Conservation (phyloP, 2,797 vertebrate species). For the Oreonectes daqikongensis region DNA sequence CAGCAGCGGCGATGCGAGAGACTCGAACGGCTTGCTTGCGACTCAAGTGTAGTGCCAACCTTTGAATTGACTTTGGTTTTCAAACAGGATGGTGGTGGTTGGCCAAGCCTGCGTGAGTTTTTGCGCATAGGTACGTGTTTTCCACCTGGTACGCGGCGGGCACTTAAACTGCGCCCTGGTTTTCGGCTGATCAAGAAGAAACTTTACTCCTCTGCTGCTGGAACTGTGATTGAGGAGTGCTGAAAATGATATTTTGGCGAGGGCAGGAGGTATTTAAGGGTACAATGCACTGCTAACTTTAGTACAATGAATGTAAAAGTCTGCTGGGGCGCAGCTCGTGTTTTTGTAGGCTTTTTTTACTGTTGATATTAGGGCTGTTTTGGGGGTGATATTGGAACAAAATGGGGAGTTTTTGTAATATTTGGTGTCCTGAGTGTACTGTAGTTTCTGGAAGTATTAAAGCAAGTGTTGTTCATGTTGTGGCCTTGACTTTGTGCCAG, state of each 20-base stretch:
- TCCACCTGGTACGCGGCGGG: constrained; percentile 72
- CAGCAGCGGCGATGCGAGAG: constrained; percentile 71
- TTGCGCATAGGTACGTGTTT: constrained; percentile 83
- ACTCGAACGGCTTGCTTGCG: constrained; percentile 82
- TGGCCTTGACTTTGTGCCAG: constrained; percentile 5
- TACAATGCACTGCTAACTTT: constrained; percentile 65
- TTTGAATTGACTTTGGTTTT: constrained; percentile 89
- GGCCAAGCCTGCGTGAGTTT: constrained; percentile 84
- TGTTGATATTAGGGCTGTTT: constrained; percentile 48
- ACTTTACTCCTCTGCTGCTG: constrained; percentile 84
- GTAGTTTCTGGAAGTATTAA: constrained; percentile 7
- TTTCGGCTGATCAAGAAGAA: constrained; percentile 88
- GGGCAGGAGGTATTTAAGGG: constrained; percentile 50
- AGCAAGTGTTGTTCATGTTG: not conserved
- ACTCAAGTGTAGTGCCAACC: constrained; percentile 83
- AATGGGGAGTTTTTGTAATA: not conserved
- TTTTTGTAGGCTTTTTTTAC: constrained; percentile 69
- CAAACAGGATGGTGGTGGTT: constrained; percentile 83
- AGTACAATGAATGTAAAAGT: constrained; percentile 63
- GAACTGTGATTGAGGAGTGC: constrained; percentile 84
- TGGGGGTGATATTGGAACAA: constrained; percentile 34
- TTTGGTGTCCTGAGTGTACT: not conserved
- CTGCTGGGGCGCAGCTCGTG: constrained; percentile 58
- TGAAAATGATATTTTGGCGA: constrained; percentile 61
- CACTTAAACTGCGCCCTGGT: constrained; percentile 84